Percentiles rank a stretch among this genome's conserved stretches.
Conservation (phyloP, 2,113 vertebrate genomes). For the Ptilonorhynchus violaceus region DNA sequence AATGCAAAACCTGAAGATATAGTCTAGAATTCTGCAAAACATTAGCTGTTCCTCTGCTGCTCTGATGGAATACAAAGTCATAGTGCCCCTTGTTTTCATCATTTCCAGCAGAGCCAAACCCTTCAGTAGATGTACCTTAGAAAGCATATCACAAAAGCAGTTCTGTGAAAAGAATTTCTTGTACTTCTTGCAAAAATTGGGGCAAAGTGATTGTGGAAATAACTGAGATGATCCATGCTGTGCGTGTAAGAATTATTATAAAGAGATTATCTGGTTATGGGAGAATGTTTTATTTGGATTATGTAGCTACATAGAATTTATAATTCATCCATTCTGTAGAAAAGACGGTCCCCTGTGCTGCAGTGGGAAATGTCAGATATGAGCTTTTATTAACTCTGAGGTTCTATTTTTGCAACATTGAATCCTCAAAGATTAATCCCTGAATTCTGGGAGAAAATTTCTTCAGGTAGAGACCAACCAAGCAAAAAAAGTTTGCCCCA, state of each 20-base stretch:
- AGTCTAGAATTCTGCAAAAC: neutral
- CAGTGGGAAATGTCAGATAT: neutral
- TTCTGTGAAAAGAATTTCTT: neutral
- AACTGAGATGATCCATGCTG: constrained; percentile 8
- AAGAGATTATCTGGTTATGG: constrained; percentile 15
- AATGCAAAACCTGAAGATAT: neutral
- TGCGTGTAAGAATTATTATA: constrained; percentile 8
- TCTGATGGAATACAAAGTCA: neutral
- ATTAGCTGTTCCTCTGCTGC: neutral
- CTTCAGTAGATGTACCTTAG: neutral
- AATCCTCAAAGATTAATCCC: neutral
- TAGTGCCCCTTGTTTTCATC: neutral
- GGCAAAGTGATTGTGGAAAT: neutral
- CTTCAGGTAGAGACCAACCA: neutral
- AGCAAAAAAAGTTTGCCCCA: neutral
- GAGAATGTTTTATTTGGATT: constrained; percentile 16
- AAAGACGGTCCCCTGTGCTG: neutral
- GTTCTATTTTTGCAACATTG: neutral
- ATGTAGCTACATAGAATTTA: neutral
- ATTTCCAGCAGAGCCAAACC: neutral
- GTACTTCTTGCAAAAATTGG: neutral
- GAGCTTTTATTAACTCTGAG: neutral
- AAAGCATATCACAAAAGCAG: neutral
- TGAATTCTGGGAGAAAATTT: neutral
- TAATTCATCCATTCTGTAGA: neutral